These are phyloP conservation scores for Buceros bicornis DNA, from an alignment of 2,797 vertebrate genomes.

Conservation along the genomic window DNA sequence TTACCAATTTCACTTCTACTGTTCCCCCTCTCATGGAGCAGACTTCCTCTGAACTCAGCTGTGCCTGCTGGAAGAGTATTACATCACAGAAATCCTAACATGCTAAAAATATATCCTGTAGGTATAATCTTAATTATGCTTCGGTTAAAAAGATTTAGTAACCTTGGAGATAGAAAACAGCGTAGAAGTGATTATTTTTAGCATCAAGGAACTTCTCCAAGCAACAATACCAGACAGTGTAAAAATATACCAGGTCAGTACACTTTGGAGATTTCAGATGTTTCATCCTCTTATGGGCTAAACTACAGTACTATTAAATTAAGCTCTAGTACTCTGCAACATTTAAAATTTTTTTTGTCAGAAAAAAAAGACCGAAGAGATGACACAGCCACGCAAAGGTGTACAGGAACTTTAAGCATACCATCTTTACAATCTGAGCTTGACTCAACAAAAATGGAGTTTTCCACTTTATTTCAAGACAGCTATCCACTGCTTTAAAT, in stretches of 20 bases:
- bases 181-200: conserved; percentile 59
- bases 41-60: not conserved
- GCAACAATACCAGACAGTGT: conserved; percentile 60
- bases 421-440: not conserved
- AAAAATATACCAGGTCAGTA: conserved; percentile 61
- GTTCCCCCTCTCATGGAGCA: not conserved
- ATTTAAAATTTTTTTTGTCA: too few relatives aligned
- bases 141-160: conserved; percentile 53
- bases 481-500: not conserved
- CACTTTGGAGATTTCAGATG: conserved; percentile 39
- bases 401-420: not conserved
- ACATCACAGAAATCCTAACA: not conserved
- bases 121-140: conserved; percentile 41
- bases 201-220: conserved; percentile 59
- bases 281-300: conserved; percentile 49
- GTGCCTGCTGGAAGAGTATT: not conserved
- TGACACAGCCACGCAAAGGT: not conserved
- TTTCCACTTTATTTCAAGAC: not conserved
- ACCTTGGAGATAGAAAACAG: conserved; percentile 66
- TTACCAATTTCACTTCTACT: not conserved
- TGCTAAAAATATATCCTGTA: conserved; percentile 43
- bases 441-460: not conserved
- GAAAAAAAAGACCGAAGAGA: not conserved
- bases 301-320: not conserved
- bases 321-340: not conserved